Evolutionary conservation across 2,888 invertebrate species (phyloP), one percentile per base, ranked within the genome.

Genomic region (Eupeodes latifasciatus): DNA sequence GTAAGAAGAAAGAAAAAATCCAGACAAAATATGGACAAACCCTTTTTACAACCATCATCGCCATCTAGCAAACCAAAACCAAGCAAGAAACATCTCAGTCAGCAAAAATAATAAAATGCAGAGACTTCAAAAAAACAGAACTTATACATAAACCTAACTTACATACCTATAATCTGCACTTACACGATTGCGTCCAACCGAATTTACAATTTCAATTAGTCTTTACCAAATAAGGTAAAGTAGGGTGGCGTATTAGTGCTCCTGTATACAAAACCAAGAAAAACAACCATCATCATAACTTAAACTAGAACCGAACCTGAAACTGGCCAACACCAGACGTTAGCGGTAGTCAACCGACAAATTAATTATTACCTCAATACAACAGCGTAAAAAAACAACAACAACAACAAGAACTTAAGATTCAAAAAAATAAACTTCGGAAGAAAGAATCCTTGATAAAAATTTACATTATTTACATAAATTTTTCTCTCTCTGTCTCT

Each of bases 201-300:
- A 75, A 74, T 59, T 84, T 75, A 69, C 47, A 79, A 80, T 80
- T 84, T 80, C 80, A 84, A 84, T 84, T 84, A 84, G 80, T 79
- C 16, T 61, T 40, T 16, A 34, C 72, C 72, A 72, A 72, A 72
- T 59, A 72, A 72, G 72, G 72, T 59, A 72, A 72, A 59, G 72
- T 57, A 80, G 84, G 79, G 74, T 74, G 79, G 61, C 47, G 40
- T 19, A 71, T 69, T 64, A 64, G 55, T 62, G 55, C 69, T 62
- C 14, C 72, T 72, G 51, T 53, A 9, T 34, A 14, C 2, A 10
- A 19, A 14, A 36, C 27, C 27, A 27, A 36, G 9, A 40, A 40
- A 36, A 40, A 40, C 40, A 40, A 40, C 69, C 34, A 69, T 51
- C 53, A 14, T 6, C 59, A 9, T 40, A 40, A 40, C 40, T 40